These are phyloP conservation scores for Condylura cristata DNA, from an alignment of 2,113 vertebrate genomes.

Conservation along the genomic window DNA sequence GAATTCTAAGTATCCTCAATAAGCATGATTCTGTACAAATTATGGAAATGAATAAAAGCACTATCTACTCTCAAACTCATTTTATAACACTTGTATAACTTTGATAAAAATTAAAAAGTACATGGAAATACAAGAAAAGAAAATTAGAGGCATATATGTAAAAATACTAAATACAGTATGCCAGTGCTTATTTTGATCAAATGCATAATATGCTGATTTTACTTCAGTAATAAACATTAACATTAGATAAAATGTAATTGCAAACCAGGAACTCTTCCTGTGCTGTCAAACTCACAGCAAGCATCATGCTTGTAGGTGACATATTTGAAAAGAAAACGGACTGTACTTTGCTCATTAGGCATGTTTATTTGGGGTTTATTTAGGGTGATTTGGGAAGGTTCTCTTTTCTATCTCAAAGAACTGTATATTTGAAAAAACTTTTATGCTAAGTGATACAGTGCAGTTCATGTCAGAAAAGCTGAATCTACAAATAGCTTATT, in stretches of 20 bases:
- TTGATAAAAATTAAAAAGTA: neutral
- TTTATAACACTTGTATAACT: neutral
- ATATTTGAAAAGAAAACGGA: constrained; percentile 38
- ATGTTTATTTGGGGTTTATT: constrained; percentile 39
- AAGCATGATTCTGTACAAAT: neutral
- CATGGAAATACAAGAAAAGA: neutral
- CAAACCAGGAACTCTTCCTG: neutral
- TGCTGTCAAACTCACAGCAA: neutral
- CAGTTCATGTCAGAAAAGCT: constrained; percentile 56
- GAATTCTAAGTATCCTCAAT: neutral
- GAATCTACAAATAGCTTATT: constrained; percentile 63
- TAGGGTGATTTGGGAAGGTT: constrained; percentile 18
- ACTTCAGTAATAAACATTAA: constrained; percentile 33
- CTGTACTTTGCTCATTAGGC: neutral
- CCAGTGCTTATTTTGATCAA: neutral
- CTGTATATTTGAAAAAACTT: constrained; percentile 68
- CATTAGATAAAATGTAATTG: neutral
- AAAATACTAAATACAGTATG: constrained; percentile 31
- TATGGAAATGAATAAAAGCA: neutral
- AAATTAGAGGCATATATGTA: neutral
- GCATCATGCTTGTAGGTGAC: neutral
- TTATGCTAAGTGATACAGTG: constrained; percentile 46
- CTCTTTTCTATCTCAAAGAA: constrained; percentile 29
- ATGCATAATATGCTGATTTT: constrained; percentile 35
- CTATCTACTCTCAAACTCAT: neutral